Evolutionary conservation across 1,140 invertebrate genomes (phyloP).

Genomic region (Heliconius hewitsoni): DNA sequence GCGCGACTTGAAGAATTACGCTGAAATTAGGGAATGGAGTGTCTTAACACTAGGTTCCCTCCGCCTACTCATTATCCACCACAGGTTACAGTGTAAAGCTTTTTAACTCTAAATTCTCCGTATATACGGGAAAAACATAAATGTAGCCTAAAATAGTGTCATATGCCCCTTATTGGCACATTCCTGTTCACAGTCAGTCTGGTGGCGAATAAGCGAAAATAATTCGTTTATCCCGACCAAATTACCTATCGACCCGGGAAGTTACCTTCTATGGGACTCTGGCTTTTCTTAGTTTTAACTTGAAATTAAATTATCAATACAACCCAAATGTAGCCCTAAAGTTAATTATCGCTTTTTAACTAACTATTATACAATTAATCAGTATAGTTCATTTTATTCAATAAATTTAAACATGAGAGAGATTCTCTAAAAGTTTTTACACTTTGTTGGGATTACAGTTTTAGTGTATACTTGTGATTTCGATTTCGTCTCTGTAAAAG

Average conservation of each 20-base stretch:
- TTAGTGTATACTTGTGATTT: too few species aligned
- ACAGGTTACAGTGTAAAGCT: not conserved
- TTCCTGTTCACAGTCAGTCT: conserved; percentile 5
- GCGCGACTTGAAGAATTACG: not conserved
- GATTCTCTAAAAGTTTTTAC: too few species aligned
- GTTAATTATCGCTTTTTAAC: conserved; percentile 2
- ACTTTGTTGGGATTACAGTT: too few species aligned
- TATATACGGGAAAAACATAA: not conserved
- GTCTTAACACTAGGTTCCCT: not conserved
- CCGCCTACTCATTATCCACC: not conserved
- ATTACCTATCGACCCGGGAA: conserved; percentile 59
- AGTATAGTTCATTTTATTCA: not conserved
- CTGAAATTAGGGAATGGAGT: not conserved
- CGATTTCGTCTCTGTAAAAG: too few species aligned
- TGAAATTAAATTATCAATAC: conserved; percentile 6
- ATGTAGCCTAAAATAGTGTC: not conserved
- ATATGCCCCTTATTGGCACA: not conserved
- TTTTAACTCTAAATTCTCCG: not conserved
- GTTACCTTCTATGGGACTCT: conserved; percentile 43
- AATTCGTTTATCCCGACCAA: conserved; percentile 60
- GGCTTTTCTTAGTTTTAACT: conserved; percentile 15
- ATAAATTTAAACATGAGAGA: not conserved
- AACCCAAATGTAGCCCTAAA: not conserved
- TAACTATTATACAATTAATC: not conserved
- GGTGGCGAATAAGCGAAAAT: conserved; percentile 53